Evolutionary conservation across 2,888 invertebrate genomes (phyloP).

Genomic region (Folsomia candida): DNA sequence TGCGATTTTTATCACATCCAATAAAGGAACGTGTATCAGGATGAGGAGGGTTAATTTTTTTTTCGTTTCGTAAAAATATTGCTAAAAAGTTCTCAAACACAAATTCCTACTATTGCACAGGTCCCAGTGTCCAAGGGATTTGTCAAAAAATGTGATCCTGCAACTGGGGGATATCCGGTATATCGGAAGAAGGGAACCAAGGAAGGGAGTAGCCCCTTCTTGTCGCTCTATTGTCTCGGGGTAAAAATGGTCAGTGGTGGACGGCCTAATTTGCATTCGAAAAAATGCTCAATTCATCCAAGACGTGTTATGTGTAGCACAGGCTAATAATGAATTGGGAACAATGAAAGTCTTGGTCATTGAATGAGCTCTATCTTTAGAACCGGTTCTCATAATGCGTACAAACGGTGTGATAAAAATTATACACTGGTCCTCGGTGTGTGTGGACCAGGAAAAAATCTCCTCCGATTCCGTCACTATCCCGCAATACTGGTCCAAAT

Average conservation of each 20-base stretch:
- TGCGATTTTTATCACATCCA: background rate
- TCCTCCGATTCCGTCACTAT: conserved; percentile 7
- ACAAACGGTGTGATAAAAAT: conserved; percentile 14
- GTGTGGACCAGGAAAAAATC: conserved; percentile 17
- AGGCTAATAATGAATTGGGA: conserved; percentile 8
- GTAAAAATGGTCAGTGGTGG: conserved; percentile 48
- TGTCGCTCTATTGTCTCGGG: conserved; percentile 2
- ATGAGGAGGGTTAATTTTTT: background rate
- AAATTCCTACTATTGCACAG: background rate
- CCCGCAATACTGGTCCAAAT: background rate
- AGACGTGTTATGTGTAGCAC: background rate
- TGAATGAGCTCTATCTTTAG: conserved; percentile 28
- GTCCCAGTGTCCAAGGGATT: background rate
- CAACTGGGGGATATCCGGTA: background rate
- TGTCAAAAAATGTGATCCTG: conserved; percentile 1
- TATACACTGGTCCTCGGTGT: conserved; percentile 15
- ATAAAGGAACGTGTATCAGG: background rate
- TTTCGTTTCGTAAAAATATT: background rate
- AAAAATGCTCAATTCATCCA: conserved; percentile 27
- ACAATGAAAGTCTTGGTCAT: conserved; percentile 17
- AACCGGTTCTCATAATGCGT: conserved; percentile 35
- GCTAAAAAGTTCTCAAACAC: too few species aligned
- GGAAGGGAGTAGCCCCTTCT: background rate
- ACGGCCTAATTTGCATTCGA: conserved; percentile 47
- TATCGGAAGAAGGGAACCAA: background rate